phyloP scores from a whole-genome alignment of 2,113 vertebrate genomes.

The Rattus rattus region DNA sequence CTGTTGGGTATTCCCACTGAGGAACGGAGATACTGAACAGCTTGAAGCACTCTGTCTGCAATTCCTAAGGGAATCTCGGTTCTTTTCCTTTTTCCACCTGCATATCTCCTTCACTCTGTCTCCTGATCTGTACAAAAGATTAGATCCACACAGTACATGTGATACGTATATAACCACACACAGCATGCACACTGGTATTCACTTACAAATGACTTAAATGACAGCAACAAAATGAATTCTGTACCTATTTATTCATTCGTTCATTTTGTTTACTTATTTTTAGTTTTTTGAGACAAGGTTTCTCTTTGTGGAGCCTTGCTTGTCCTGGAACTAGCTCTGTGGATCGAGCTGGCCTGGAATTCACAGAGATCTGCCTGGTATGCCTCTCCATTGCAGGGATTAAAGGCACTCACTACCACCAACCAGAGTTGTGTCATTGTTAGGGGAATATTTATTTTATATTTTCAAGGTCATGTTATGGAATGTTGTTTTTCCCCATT shows the following conservation, averaged over 20 bases:
- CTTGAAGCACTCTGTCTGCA: conserved; percentile 75
- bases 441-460: neutral
- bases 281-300: neutral
- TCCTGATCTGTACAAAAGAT: neutral
- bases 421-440: too few species aligned
- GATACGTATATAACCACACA: too few species aligned
- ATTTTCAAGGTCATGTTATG: conserved; percentile 18
- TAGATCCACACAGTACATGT: neutral
- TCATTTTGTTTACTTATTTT: neutral
- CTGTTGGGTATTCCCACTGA: conserved; percentile 65
- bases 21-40: conserved; percentile 72
- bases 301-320: neutral
- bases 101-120: neutral
- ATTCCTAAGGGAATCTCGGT: conserved; percentile 59
- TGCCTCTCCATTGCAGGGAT: neutral
- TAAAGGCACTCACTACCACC: neutral
- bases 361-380: neutral
- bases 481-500: neutral
- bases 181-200: neutral
- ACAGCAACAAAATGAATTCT: neutral
- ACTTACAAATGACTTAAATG: neutral
- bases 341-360: neutral
- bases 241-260: neutral
- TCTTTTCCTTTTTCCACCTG: neutral
- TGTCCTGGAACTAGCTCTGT: neutral